Percentiles rank a stretch among this genome's conserved stretches.
phyloP scores from a whole-genome alignment of 1,140 invertebrate genomes.

The Nautilus pompilius region DNA sequence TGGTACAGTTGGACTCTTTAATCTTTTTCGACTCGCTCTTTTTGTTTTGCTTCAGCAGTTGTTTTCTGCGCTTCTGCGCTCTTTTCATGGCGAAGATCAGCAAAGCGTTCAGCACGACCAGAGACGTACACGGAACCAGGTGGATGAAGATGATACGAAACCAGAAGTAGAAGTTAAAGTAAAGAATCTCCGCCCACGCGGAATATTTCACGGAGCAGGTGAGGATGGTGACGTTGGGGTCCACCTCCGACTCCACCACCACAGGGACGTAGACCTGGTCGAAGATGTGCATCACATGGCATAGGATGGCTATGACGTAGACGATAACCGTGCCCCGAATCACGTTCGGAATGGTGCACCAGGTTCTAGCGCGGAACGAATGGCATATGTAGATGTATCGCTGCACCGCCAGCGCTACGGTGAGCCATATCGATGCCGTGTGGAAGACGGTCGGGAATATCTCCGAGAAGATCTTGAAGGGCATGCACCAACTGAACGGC shows the following conservation, averaged over 20 bases:
- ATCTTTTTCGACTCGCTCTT: constrained; percentile 77
- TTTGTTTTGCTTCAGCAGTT: constrained; percentile 79
- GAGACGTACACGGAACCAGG: constrained; percentile 79
- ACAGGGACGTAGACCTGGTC: constrained; percentile 61
- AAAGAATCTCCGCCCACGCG: constrained; percentile 61
- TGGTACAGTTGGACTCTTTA: constrained; percentile 83
- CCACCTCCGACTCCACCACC: constrained; percentile 64
- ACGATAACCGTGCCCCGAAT: constrained; percentile 74
- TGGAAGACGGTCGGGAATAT: constrained; percentile 81
- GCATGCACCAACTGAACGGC: constrained; percentile 64
- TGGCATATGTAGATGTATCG: constrained; percentile 88
- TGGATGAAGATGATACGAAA: constrained; percentile 90
- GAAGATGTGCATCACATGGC: constrained; percentile 76
- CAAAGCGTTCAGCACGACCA: constrained; percentile 84
- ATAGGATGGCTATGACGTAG: constrained; percentile 70
- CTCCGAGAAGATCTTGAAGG: constrained; percentile 61
- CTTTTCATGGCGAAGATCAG: constrained; percentile 79
- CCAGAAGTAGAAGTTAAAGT: constrained; percentile 76
- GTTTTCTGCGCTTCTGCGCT: constrained; percentile 75
- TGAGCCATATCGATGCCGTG: constrained; percentile 86
- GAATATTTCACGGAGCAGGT: constrained; percentile 24
- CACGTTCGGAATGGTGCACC: constrained; percentile 83
- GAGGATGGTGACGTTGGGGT: constrained; percentile 49
- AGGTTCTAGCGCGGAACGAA: constrained; percentile 75
- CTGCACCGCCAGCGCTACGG: constrained; percentile 80